Evolutionary conservation across 1,140 invertebrate species (phyloP), one percentile per base, ranked within the genome.

Genomic region (Nixonia krombeini): DNA sequence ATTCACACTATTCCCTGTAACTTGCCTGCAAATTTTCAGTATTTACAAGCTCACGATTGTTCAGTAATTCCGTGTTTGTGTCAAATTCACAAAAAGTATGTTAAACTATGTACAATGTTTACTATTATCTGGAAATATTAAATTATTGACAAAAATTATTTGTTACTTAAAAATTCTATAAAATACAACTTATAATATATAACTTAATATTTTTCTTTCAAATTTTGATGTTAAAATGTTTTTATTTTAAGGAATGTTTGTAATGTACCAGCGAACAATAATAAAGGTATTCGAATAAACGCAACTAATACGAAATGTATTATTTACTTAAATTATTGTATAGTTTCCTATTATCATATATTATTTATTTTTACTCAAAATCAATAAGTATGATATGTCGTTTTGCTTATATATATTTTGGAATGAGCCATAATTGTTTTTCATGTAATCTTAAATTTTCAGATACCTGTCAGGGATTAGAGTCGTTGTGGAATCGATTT

Each of bases 401-500:
- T n/a, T n/a, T n/a, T n/a, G n/a, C n/a, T n/a, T n/a, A n/a, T n/a
- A n/a, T n/a, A n/a, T n/a, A n/a, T n/a, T n/a, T n/a, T n/a, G n/a
- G n/a, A n/a, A n/a, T n/a, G n/a, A n/a, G n/a, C n/a, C n/a, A n/a
- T n/a, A n/a, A n/a, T n/a, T n/a, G n/a, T n/a, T n/a, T n/a, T n/a
- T n/a, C n/a, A n/a, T n/a, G n/a, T n/a, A n/a, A n/a, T n/a, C n/a
- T n/a, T n/a, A n/a, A n/a, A n/a, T n/a, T n/a, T n/a, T n/a, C n/a
- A n/a, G n/a, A n/a, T n/a, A n/a, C n/a, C n/a, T n/a, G n/a, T n/a
- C n/a, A n/a, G n/a, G n/a, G n/a, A n/a, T n/a, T n/a, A n/a, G n/a
- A n/a, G n/a, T 35, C 12, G 1, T 4, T 17, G 8, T 65, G 59
- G 51, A 51, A 56, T 2, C 67, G 50, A 15, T 70, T 55, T 41